Conservation (phyloP, 1,140 invertebrate genomes). For the Euglossa dilemma region DNA sequence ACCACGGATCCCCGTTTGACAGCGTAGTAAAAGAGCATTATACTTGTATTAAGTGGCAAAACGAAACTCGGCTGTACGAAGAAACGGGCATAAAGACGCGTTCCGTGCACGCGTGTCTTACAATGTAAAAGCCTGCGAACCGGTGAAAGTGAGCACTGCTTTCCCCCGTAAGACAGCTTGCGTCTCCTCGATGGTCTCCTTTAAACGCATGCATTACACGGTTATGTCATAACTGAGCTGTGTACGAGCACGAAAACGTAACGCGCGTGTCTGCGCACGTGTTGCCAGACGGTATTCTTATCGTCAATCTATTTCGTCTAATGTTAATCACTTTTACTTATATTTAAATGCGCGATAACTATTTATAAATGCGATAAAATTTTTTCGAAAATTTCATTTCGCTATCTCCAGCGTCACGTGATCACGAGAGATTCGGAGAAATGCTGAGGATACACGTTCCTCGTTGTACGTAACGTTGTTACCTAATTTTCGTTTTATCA, state of each 20-base stretch:
- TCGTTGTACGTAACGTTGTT: too few relatives aligned
- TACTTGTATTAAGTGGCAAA: slow-evolving; percentile 40
- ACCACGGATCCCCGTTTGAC: slow-evolving; percentile 41
- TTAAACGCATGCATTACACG: slow-evolving; percentile 77
- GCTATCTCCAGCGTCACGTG: too few relatives aligned
- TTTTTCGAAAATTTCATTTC: too few relatives aligned
- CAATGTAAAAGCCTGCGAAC: slow-evolving; percentile 71
- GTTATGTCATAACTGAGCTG: slow-evolving; percentile 75
- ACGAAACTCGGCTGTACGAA: slow-evolving; percentile 29
- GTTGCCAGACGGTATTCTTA: slow-evolving; percentile 9
- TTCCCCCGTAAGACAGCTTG: slow-evolving; percentile 74
- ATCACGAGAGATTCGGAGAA: too few relatives aligned
- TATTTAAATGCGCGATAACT: background rate
- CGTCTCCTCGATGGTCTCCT: slow-evolving; percentile 74
- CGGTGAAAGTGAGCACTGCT: slow-evolving; percentile 78
- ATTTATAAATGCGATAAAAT: background rate
- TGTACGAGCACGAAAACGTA: slow-evolving; percentile 28
- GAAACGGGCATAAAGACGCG: slow-evolving; percentile 16
- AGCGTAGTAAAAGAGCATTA: slow-evolving; percentile 22
- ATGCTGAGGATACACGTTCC: too few relatives aligned
- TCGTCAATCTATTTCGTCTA: slow-evolving; percentile 1
- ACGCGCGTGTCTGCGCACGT: slow-evolving; percentile 18
- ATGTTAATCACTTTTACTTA: slow-evolving; percentile 1
- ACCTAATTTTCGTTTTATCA: background rate
- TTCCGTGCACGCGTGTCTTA: slow-evolving; percentile 51